These are phyloP conservation scores for Cygnus atratus DNA, from an alignment of 2,113 vertebrate species.

Conservation along the genomic window DNA sequence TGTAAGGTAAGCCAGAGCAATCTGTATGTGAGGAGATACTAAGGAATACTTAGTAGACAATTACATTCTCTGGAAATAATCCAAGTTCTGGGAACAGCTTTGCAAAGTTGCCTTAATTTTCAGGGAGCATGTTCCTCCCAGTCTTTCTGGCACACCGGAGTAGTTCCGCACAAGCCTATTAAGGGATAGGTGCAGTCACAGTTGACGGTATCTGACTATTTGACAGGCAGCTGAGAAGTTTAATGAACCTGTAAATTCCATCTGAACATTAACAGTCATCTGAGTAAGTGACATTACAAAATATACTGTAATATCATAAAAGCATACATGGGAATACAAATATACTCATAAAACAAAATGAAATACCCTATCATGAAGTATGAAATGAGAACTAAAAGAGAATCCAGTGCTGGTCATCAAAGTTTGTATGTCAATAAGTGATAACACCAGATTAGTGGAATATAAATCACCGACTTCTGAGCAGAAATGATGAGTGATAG, in stretches of 20 bases:
- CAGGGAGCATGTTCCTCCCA: not conserved
- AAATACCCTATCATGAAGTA: not conserved
- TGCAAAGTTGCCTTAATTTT: not conserved
- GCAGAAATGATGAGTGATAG: not conserved
- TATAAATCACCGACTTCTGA: not conserved
- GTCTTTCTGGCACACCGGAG: not conserved
- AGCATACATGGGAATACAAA: not conserved
- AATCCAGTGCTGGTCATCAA: not conserved
- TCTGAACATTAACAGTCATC: not conserved
- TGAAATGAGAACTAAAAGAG: not conserved
- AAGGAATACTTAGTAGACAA: not conserved
- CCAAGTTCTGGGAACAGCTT: not conserved
- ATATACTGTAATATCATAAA: not conserved
- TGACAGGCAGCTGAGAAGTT: not conserved
- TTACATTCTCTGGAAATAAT: not conserved
- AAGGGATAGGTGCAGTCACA: not conserved
- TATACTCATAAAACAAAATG: not conserved
- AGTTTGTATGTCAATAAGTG: not conserved
- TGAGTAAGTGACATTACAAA: not conserved
- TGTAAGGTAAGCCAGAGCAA: not conserved
- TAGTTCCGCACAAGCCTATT: not conserved
- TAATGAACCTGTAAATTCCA: not conserved
- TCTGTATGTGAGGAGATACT: not conserved
- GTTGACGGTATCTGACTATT: not conserved
- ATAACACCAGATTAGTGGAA: not conserved